Evolutionary conservation across 1,140 invertebrate species (phyloP), one percentile per base, ranked within the genome.

Genomic region (Drosophila bipectinata): DNA sequence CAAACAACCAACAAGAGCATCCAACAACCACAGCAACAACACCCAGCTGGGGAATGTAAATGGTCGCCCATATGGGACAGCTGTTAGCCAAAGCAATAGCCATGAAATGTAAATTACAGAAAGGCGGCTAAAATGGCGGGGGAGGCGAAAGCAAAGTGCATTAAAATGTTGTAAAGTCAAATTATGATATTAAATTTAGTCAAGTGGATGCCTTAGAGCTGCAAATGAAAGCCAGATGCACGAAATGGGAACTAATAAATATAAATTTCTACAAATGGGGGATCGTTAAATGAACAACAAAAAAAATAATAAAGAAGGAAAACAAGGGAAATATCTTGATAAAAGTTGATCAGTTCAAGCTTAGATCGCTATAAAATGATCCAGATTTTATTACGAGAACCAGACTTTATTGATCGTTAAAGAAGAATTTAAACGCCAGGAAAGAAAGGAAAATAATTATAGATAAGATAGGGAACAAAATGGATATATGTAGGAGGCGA

Each of bases 131-230:
- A 37, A 12, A 4, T n/a, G 34, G 14, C 14, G 41, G 41, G 41
- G 15, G 41, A 14, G 41, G 41, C n/a, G 41, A 44, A 80, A 62
- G 60, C 21, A 72, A 74, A 85, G 82, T 88, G 82, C 82, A 87
- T 87, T 87, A 72, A 87, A 85, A 85, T 77, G 77, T 77, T 79
- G 58, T 72, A 59, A 72, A 84, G 53, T 64, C 24, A 72, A 83
- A 83, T 83, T 72, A 73, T 85, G 72, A 69, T 77, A 85, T 84
- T 84, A 73, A 60, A 85, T 85, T 85, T 37, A 81, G 64, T 74
- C 82, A 81, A 77, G 82, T 87, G 81, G 41, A 32, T 37, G 45
- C 45, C 4, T 1, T n/a, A 30, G 15, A 66, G 28, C 48, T 63
- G 14, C 47, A 56, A 62, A 66, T 44, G 48, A 62, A 66, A 63